A percentile compares a stretch with the other conserved stretches of the same genome.
Evolutionary conservation across 2,888 invertebrate species (phyloP).

Genomic region (Callyntrura sp.): DNA sequence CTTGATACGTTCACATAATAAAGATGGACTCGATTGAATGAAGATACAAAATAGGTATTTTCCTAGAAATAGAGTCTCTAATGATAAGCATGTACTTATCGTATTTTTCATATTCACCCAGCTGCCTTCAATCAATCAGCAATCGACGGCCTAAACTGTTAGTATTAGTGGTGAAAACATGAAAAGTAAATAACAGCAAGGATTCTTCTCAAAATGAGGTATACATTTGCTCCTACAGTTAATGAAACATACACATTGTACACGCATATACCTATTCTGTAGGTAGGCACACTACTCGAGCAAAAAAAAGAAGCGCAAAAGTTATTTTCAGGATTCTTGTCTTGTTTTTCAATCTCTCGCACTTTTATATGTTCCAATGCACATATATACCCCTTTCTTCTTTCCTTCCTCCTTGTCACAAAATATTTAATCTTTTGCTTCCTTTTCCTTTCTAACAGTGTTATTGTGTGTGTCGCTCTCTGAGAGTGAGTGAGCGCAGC

Average conservation of each 20-base stretch:
- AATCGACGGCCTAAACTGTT: slow-evolving; percentile 17
- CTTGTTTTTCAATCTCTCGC: slow-evolving; percentile 38
- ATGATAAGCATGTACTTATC: background rate
- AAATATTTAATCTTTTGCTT: slow-evolving; percentile 45
- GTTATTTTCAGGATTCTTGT: slow-evolving; percentile 44
- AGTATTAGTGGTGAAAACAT: background rate
- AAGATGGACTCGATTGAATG: no score
- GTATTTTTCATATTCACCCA: slow-evolving; percentile 14
- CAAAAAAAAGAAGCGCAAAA: background rate
- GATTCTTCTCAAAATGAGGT: background rate
- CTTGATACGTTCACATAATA: no score
- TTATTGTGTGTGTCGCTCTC: no score
- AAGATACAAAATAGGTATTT: no score
- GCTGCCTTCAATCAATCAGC: slow-evolving; percentile 47
- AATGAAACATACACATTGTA: no score
- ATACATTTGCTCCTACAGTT: no score
- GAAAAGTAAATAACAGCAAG: background rate
- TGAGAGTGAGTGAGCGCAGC: background rate
- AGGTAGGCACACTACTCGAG: background rate
- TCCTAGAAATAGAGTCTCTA: no score
- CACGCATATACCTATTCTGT: no score
- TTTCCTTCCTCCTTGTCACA: slow-evolving; percentile 27
- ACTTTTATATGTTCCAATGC: no score
- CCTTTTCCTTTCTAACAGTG: no score
- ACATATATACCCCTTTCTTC: slow-evolving; percentile 41